Conservation (phyloP, 2,113 vertebrate species). For the Pheucticus melanocephalus region DNA sequence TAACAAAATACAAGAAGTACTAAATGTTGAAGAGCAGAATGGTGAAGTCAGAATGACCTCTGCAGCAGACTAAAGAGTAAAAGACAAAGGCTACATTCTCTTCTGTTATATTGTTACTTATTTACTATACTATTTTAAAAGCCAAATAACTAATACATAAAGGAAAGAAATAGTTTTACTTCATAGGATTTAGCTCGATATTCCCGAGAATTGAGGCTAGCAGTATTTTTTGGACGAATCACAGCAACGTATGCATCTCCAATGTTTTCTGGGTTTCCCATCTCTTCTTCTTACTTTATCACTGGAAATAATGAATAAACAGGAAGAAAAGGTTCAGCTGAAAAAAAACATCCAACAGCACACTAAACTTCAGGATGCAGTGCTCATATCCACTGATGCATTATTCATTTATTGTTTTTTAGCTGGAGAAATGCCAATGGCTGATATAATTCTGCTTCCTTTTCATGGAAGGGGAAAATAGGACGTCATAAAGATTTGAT, state of each 20-base stretch:
- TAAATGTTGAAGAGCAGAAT: neutral
- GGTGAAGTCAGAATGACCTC: neutral
- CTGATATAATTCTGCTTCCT: neutral
- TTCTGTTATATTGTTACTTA: neutral
- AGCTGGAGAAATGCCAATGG: neutral
- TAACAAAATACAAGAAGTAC: neutral
- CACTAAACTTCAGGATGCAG: neutral
- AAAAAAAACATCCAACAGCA: neutral
- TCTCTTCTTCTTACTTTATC: slow-evolving; percentile 58
- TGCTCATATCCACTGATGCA: neutral
- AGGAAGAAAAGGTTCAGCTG: neutral
- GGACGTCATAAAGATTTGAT: neutral
- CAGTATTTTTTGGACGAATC: slow-evolving; percentile 93
- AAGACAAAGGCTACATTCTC: neutral
- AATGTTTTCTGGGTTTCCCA: slow-evolving; percentile 89
- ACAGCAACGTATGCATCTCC: slow-evolving; percentile 93
- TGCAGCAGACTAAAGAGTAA: neutral
- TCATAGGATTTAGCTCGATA: slow-evolving; percentile 96
- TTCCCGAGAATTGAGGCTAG: slow-evolving; percentile 94
- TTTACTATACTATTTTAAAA: neutral
- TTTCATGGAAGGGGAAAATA: neutral
- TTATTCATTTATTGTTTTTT: neutral
- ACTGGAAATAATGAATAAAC: slow-evolving; percentile 49
- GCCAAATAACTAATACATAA: neutral
- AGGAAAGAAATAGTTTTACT: slow-evolving; percentile 69